These are phyloP conservation scores for Xiphorhynchus erythropygius DNA, from an alignment of 2,797 vertebrate genomes.

Conservation along the genomic window DNA sequence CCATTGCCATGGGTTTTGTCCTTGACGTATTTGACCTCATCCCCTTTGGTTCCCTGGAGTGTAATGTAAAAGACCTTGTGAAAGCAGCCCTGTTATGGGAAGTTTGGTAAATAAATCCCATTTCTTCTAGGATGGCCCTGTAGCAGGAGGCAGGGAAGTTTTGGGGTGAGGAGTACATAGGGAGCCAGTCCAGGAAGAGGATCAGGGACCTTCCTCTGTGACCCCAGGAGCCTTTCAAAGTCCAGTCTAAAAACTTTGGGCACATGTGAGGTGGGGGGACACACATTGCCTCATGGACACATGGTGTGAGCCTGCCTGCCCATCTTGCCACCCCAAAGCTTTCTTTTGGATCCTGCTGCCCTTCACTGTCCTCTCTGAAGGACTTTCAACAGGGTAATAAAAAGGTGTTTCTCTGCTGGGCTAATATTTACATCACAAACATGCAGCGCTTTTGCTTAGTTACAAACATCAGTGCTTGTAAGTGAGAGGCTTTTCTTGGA, in stretches of 20 bases:
- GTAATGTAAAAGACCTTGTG: not conserved
- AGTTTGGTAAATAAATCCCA: not conserved
- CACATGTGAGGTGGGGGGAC: accelerated
- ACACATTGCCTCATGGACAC: accelerated
- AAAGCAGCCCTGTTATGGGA: not conserved
- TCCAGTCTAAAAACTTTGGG: not conserved
- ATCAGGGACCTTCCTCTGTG: not conserved
- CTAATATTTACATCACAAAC: conserved; percentile 67
- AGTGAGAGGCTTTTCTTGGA: not conserved
- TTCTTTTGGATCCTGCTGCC: not conserved
- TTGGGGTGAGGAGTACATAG: not conserved
- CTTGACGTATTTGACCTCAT: not conserved
- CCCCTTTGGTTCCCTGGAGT: not conserved
- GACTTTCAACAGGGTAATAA: not conserved
- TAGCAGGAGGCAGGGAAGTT: not conserved
- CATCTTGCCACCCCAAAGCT: not conserved
- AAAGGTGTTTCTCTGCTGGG: conserved; percentile 25
- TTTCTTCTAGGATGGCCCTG: not conserved
- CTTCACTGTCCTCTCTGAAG: not conserved
- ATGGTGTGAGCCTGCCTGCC: not conserved
- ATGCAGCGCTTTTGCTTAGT: conserved; percentile 18
- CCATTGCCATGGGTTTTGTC: not conserved
- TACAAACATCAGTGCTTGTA: not conserved
- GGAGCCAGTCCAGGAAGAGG: not conserved
- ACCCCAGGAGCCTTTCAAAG: not conserved